A percentile compares a stretch with the other conserved stretches of the same genome.
phyloP scores from a whole-genome alignment of 2,797 vertebrate genomes.

The Enteromius fasciolatus region DNA sequence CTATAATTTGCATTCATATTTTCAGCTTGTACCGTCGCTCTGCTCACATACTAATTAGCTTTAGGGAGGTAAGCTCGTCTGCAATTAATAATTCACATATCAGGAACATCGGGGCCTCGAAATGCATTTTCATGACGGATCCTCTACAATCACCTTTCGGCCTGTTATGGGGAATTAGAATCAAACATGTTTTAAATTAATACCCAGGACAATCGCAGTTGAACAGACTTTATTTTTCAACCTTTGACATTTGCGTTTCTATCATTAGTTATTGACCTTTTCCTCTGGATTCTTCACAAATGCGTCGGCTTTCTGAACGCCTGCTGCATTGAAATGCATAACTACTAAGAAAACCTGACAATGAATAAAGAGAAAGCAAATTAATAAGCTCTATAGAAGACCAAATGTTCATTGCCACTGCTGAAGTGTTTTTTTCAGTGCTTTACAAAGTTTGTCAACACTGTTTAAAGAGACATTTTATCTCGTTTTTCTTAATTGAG shows the following conservation, averaged over 20 bases:
- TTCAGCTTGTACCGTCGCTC: constrained; percentile 2
- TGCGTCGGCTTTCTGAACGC: background rate
- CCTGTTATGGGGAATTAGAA: constrained; percentile 27
- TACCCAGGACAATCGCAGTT: constrained; percentile 5
- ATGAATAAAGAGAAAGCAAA: background rate
- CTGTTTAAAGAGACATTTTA: background rate
- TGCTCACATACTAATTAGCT: constrained; percentile 35
- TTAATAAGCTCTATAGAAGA: background rate
- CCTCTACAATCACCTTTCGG: constrained; percentile 16
- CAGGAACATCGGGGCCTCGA: constrained; percentile 16
- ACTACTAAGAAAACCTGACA: background rate
- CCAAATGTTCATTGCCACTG: constrained; percentile 1
- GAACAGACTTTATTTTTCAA: constrained; percentile 37
- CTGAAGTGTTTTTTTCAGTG: background rate
- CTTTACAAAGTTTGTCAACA: background rate
- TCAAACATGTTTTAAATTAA: constrained; percentile 36
- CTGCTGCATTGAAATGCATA: background rate
- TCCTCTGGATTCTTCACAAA: constrained; percentile 22
- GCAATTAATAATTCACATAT: constrained; percentile 47
- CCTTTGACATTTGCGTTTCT: constrained; percentile 30
- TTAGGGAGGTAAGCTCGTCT: constrained; percentile 23
- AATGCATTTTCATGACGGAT: constrained; percentile 27
- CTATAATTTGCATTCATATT: constrained; percentile 41
- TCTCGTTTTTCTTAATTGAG: background rate
- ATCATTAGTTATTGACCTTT: constrained; percentile 37